These are phyloP conservation scores for Mycetomoellerius zeteki DNA, from an alignment of 1,140 invertebrate genomes.

Conservation along the genomic window DNA sequence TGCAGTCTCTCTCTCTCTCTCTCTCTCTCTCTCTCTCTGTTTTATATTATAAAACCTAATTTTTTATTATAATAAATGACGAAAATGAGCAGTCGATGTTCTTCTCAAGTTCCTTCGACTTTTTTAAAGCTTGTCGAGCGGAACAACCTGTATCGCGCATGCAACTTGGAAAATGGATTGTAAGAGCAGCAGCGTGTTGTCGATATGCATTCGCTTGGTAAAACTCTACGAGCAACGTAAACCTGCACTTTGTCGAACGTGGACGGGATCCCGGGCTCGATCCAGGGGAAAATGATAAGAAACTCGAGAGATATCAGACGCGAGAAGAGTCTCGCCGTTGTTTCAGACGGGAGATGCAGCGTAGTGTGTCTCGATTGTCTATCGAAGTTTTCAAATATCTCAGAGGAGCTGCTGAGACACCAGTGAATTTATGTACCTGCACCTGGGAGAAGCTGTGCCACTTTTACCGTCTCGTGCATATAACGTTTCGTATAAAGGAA, in stretches of 20 bases:
- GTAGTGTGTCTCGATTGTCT: constrained; percentile 48
- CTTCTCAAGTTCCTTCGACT: not conserved
- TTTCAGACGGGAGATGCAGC: not conserved
- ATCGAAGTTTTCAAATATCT: constrained; percentile 63
- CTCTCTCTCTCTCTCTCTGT: not conserved
- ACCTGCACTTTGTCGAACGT: constrained; percentile 43
- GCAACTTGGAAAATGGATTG: constrained; percentile 48
- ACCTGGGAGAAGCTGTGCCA: constrained; percentile 36
- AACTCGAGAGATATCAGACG: constrained; percentile 13
- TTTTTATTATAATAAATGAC: constrained; percentile 9
- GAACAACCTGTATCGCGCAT: constrained; percentile 28
- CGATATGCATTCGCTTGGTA: constrained; percentile 24
- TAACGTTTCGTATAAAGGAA: not conserved
- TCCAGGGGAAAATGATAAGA: constrained; percentile 54
- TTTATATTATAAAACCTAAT: not conserved
- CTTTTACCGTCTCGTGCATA: constrained; percentile 34
- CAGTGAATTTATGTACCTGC: constrained; percentile 50
- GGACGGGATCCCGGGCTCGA: constrained; percentile 16
- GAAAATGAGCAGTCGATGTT: not conserved
- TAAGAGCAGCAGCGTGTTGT: constrained; percentile 20
- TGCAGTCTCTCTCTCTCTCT: too few species aligned
- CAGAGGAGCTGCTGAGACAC: constrained; percentile 8
- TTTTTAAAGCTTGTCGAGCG: constrained; percentile 11
- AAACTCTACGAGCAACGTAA: constrained; percentile 35
- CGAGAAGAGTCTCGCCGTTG: constrained; percentile 14